A percentile compares a stretch with the other conserved stretches of the same genome.
phyloP scores from a whole-genome alignment of 2,113 vertebrate species.

The Ciconia maguari region DNA sequence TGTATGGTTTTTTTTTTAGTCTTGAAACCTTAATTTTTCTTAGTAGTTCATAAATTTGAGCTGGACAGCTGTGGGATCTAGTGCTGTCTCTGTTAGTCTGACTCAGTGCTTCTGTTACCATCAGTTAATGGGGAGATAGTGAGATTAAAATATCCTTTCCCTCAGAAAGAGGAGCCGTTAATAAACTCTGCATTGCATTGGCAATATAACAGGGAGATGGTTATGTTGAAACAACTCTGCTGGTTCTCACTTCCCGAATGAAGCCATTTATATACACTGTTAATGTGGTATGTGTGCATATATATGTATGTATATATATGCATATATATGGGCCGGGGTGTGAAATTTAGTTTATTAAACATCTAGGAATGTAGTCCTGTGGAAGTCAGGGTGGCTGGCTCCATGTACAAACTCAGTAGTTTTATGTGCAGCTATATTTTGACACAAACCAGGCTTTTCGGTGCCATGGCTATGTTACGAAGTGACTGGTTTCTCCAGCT shows the following conservation, averaged over 20 bases:
- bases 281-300: fast-evolving
- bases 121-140: neutral
- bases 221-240: neutral
- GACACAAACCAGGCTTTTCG: neutral
- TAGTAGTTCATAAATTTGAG: neutral
- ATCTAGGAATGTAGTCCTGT: neutral
- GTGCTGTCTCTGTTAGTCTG: neutral
- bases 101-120: neutral
- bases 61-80: neutral
- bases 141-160: neutral
- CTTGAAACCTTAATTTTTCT: neutral
- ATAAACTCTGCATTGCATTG: neutral
- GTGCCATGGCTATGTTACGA: fast-evolving
- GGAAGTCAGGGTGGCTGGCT: neutral
- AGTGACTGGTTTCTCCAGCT: neutral
- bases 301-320: too few relatives aligned
- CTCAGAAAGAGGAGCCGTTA: neutral
- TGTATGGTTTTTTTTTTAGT: neutral
- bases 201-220: neutral
- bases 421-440: neutral
- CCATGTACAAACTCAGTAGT: neutral
- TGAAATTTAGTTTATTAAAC: neutral
- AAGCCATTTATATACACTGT: neutral
- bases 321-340: too few relatives aligned
- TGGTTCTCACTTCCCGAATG: neutral